phyloP scores from a whole-genome alignment of 2,797 vertebrate genomes.

The Morus bassanus region DNA sequence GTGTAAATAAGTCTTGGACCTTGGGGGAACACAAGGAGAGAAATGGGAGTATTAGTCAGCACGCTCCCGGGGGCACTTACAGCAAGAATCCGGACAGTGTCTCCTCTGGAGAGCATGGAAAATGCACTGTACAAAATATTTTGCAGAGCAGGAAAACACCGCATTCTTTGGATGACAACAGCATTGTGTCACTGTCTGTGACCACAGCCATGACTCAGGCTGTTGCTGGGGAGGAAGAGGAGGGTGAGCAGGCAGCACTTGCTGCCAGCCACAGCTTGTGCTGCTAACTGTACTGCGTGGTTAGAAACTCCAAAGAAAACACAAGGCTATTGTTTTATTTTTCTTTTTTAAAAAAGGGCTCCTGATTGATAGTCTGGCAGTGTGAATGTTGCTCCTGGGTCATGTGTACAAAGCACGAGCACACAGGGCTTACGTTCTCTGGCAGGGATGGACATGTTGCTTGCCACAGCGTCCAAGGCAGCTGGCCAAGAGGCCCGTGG shows the following conservation, averaged over 20 bases:
- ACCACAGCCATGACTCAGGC: conserved; percentile 55
- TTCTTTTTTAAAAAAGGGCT: not conserved
- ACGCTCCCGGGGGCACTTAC: not conserved
- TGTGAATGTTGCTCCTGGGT: not conserved
- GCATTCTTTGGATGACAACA: conserved; percentile 62
- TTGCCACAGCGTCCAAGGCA: not conserved
- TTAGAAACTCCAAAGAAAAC: conserved; percentile 25
- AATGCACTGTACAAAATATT: conserved; percentile 45
- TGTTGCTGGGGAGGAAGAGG: not conserved
- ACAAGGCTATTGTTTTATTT: not conserved
- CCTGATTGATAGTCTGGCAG: not conserved
- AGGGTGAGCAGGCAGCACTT: not conserved
- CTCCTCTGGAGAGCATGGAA: not conserved
- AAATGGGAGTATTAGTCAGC: conserved; percentile 28
- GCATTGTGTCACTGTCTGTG: conserved; percentile 62
- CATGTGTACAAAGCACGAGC: not conserved
- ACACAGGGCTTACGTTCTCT: not conserved
- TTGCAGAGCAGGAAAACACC: conserved; percentile 41
- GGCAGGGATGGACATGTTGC: not conserved
- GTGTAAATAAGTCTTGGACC: not conserved
- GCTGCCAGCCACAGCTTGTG: not conserved
- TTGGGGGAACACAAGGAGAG: not conserved
- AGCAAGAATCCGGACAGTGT: not conserved
- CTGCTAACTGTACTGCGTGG: not conserved
- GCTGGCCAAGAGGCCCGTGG: not conserved